Evolutionary conservation across 2,888 invertebrate species (phyloP).

Genomic region (Drosophila setosimentum): DNA sequence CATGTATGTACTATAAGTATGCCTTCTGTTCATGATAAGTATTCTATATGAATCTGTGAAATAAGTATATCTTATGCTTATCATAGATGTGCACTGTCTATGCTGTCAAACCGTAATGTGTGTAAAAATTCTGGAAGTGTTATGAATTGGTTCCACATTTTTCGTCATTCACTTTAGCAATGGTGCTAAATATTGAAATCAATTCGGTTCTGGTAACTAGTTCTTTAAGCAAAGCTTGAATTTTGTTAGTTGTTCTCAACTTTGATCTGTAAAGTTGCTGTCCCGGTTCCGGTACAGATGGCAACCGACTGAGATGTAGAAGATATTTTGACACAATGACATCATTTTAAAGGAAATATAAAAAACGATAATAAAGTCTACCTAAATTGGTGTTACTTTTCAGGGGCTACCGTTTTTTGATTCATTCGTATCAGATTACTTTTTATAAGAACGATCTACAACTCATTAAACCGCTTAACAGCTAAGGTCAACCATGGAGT

Average conservation of each 20-base stretch:
- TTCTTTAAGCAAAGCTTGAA: neutral
- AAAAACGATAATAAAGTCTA: neutral
- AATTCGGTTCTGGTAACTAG: neutral
- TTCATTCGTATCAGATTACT: constrained; percentile 27
- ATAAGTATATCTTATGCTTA: neutral
- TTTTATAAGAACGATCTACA: constrained; percentile 39
- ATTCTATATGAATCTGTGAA: neutral
- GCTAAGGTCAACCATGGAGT: constrained; percentile 40
- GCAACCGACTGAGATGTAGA: neutral
- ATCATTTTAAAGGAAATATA: constrained; percentile 1
- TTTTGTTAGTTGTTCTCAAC: neutral
- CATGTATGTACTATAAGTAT: neutral
- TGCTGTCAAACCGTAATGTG: neutral
- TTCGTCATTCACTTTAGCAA: neutral
- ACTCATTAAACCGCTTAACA: constrained; percentile 40
- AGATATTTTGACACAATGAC: neutral
- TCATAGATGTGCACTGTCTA: neutral
- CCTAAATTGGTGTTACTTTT: neutral
- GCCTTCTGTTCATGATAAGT: neutral
- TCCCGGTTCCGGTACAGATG: neutral
- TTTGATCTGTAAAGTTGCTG: neutral
- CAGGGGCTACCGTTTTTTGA: constrained; percentile 3
- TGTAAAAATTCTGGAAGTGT: accelerated
- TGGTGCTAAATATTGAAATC: neutral
- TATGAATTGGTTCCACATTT: neutral